A percentile compares a stretch with the other conserved stretches of the same genome.
Evolutionary conservation across 2,888 invertebrate genomes (phyloP).

Genomic region (Eupeodes luniger): DNA sequence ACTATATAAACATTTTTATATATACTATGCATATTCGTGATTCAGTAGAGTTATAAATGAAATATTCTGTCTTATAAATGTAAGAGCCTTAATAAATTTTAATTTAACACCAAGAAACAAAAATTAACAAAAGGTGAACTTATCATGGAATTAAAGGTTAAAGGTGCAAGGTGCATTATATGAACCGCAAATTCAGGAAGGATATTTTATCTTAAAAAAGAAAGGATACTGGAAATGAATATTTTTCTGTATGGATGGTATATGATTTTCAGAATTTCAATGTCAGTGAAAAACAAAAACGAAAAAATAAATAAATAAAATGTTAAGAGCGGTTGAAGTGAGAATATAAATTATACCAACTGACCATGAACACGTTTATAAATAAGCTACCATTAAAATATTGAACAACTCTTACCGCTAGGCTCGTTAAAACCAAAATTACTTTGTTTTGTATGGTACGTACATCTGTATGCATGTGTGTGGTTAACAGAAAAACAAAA

Average conservation of each 20-base stretch:
- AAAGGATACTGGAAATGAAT: neutral
- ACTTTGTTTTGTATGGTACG: too few relatives aligned
- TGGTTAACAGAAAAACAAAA: conserved; percentile 8
- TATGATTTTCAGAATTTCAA: neutral
- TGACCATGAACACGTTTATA: conserved; percentile 2
- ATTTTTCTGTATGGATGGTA: neutral
- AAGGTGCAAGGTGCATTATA: neutral
- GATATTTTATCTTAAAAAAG: neutral
- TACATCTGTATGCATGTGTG: too few relatives aligned
- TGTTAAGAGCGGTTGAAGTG: neutral
- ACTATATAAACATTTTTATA: too few relatives aligned
- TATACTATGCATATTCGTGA: too few relatives aligned
- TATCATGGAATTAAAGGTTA: neutral
- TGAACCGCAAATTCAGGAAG: neutral
- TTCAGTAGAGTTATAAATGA: conserved; percentile 2
- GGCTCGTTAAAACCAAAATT: conserved; percentile 14
- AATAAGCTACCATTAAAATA: conserved; percentile 11
- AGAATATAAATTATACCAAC: conserved; percentile 10
- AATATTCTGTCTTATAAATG: neutral
- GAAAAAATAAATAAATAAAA: neutral
- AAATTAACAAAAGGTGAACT: neutral
- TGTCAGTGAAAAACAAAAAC: neutral
- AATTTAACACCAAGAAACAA: neutral
- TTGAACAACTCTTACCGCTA: neutral
- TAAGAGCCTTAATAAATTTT: conserved; percentile 13